Evolutionary conservation across 2,797 vertebrate genomes (phyloP), one percentile per base, ranked within the genome.

Genomic region (Premnoplex brunnescens): DNA sequence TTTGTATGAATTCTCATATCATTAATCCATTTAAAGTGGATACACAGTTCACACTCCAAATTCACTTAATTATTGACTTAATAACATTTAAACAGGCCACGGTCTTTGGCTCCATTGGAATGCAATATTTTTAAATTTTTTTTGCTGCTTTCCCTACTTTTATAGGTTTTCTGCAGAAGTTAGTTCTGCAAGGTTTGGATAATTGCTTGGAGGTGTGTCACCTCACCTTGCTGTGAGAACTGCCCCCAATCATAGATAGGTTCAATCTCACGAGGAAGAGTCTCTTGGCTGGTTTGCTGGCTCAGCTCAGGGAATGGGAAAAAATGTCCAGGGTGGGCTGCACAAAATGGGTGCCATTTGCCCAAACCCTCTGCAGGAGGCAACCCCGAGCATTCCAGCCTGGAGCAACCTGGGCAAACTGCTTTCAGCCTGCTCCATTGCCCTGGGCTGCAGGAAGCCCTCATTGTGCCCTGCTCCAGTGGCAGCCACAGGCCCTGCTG

Each of bases 11-110:
- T 97, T 94, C 93, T 97, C 93, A 78, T 96, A 95, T 96, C 96
- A 97, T 96, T 97, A 96, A 97, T 96, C 96, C 96, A 97, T 97
- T 97, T 96, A 93, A 95, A 97, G 88, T 93, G 85, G 89, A 88
- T 95, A 94, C 91, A 95, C 75, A 94, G 91, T 93, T 96, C 91
- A 93, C 88, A 92, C 89, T 94, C 82, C 82, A 96, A 97, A 95
- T 94, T 95, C 87, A 84, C 94, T 95, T 97, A 96, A 97, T 97
- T 96, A 96, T 94, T 94, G 95, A 93, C 94, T 96, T 96, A 94
- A 96, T 95, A 96, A 94, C 84, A 86, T 96, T 85, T 92, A 81
- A 95, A 89, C 79, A 88, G 80, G 49, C 74, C 71, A 34, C n/a
- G 71, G 67, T 81, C 89, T 88, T 93, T 51, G 54, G 74, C 75